These are phyloP conservation scores for Phyllotreta cruciferae DNA, from an alignment of 2,888 invertebrate species.

Conservation along the genomic window DNA sequence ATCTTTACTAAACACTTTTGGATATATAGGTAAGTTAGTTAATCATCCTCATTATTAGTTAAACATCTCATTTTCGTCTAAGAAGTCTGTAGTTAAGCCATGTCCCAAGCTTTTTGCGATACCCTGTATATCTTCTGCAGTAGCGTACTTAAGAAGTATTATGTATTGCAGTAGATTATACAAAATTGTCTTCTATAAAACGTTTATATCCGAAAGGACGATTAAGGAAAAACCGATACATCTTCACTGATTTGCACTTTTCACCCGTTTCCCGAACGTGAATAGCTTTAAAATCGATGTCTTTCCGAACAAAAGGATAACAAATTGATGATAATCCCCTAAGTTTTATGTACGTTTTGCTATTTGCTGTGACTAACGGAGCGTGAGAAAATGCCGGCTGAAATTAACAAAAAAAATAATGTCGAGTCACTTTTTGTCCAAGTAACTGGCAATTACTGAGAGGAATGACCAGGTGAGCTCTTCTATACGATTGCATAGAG, in stretches of 20 bases:
- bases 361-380: slow-evolving; percentile 58
- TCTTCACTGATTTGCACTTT: slow-evolving; percentile 46
- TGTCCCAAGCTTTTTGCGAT: too few relatives aligned
- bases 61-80: too few relatives aligned
- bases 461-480: slow-evolving; percentile 32
- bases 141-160: too few relatives aligned
- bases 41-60: too few relatives aligned
- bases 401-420: slow-evolving; percentile 27
- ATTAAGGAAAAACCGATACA: slow-evolving; percentile 18
- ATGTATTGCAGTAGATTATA: too few relatives aligned
- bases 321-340: slow-evolving; percentile 53
- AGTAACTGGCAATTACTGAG: slow-evolving; percentile 20
- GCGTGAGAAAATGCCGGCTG: slow-evolving; percentile 56
- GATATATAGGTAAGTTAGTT: too few relatives aligned
- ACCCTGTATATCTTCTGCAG: too few relatives aligned
- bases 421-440: slow-evolving; percentile 38
- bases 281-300: slow-evolving; percentile 49
- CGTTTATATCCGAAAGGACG: too few relatives aligned
- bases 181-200: too few relatives aligned
- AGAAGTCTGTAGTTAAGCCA: too few relatives aligned
- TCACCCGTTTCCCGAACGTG: slow-evolving; percentile 43
- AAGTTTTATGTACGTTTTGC: slow-evolving; percentile 52
- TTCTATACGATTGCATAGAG: background rate
- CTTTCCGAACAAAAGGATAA: slow-evolving; percentile 48
- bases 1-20: too few relatives aligned